These are phyloP conservation scores for Hirundichthys speculiger DNA, from an alignment of 2,113 vertebrate genomes.

Conservation along the genomic window DNA sequence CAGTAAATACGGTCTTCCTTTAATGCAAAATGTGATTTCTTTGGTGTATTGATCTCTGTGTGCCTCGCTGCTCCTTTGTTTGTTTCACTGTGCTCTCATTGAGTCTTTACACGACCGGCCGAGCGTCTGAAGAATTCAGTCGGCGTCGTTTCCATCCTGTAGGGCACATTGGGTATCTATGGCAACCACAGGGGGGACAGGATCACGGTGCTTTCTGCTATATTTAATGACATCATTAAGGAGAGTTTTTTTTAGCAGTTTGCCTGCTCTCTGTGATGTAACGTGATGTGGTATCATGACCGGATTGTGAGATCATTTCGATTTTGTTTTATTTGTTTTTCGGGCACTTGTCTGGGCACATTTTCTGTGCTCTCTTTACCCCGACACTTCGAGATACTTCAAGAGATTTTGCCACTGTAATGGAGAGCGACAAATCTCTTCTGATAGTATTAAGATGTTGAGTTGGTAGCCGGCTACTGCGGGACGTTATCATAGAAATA, in stretches of 20 bases:
- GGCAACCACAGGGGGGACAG: constrained; percentile 54
- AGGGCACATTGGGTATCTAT: constrained; percentile 57
- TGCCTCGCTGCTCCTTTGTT: constrained; percentile 11
- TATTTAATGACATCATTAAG: constrained; percentile 29
- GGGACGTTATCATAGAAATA: constrained; percentile 62
- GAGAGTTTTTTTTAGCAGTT: constrained; percentile 8
- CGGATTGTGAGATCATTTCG: constrained; percentile 14
- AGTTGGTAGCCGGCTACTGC: constrained; percentile 56
- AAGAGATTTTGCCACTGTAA: constrained; percentile 66
- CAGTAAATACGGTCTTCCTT: neutral
- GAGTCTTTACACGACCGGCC: constrained; percentile 31
- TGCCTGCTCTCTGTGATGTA: constrained; percentile 1
- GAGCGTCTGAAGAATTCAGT: constrained; percentile 36
- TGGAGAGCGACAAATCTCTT: constrained; percentile 65
- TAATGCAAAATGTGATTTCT: constrained; percentile 1
- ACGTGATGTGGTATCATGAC: neutral
- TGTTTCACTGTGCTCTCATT: constrained; percentile 13
- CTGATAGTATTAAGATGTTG: constrained; percentile 68
- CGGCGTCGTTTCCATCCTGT: constrained; percentile 36
- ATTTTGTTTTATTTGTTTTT: neutral
- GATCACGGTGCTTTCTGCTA: constrained; percentile 17
- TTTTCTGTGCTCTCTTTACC: constrained; percentile 27
- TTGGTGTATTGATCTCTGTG: constrained; percentile 3
- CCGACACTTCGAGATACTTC: constrained; percentile 18
- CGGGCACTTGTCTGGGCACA: too few species aligned